Conservation (phyloP, 2,113 vertebrate genomes). For the Phalacrocorax brasilianus region DNA sequence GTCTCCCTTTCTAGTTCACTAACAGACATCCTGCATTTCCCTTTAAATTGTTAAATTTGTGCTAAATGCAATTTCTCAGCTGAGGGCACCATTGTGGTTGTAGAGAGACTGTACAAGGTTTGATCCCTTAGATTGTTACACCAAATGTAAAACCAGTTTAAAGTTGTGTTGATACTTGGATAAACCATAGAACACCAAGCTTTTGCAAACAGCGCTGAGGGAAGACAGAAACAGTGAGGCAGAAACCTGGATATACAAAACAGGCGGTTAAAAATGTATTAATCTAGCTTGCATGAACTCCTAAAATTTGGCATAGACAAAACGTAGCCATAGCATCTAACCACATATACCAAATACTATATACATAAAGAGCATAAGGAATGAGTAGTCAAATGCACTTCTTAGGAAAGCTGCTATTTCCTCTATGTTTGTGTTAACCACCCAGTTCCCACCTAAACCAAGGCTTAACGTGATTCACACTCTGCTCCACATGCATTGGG, state of each 20-base stretch:
- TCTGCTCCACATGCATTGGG: background rate
- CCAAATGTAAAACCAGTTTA: background rate
- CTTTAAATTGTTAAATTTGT: background rate
- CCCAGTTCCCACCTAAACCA: background rate
- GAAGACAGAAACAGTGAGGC: background rate
- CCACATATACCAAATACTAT: too few relatives aligned
- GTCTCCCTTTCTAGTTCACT: background rate
- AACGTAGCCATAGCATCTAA: background rate
- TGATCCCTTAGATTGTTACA: background rate
- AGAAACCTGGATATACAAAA: background rate
- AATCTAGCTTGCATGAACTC: background rate
- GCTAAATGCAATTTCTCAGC: background rate
- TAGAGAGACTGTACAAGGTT: background rate
- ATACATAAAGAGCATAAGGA: background rate
- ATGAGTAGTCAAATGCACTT: background rate
- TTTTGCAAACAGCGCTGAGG: background rate
- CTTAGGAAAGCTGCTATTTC: background rate
- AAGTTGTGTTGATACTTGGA: background rate
- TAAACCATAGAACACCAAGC: background rate
- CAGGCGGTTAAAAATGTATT: background rate
- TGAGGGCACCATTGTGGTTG: background rate
- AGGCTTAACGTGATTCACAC: background rate
- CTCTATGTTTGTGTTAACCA: background rate
- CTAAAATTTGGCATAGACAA: background rate
- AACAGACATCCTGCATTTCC: background rate